These are phyloP conservation scores for Fragum sueziense DNA, from an alignment of 2,888 invertebrate genomes.

Conservation along the genomic window DNA sequence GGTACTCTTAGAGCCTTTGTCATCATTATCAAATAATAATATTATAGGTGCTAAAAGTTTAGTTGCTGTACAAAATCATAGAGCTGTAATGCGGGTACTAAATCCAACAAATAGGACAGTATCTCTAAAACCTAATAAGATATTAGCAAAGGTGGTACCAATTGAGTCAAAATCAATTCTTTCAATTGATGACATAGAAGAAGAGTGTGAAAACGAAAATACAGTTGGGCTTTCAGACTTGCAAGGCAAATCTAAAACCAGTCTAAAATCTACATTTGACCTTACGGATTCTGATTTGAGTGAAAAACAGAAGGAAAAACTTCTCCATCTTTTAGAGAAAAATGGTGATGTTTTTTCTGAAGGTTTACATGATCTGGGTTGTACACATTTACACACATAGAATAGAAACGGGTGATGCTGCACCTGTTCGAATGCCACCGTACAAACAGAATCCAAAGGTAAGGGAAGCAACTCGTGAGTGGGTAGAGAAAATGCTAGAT, in stretches of 20 bases:
- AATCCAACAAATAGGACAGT: conserved; percentile 5
- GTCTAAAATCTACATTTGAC: neutral
- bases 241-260: neutral
- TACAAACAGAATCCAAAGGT: conserved; percentile 6
- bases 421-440: conserved; percentile 40
- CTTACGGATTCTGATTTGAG: neutral
- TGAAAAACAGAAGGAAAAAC: neutral
- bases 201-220: neutral
- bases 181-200: neutral
- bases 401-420: conserved; percentile 39
- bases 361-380: conserved; percentile 45
- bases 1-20: conserved; percentile 34
- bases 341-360: conserved; percentile 51
- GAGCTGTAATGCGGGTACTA: no score
- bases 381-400: conserved; percentile 35
- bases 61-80: neutral
- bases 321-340: conserved; percentile 23
- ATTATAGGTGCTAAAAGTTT: conserved; percentile 12
- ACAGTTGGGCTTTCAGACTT: neutral
- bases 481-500: conserved; percentile 5
- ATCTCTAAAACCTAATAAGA: neutral
- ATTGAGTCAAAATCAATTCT: neutral
- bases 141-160: neutral
- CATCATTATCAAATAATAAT: neutral
- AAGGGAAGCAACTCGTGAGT: neutral